Percentiles rank a stretch among this genome's conserved stretches.
phyloP scores from a whole-genome alignment of 2,888 invertebrate genomes.

The Cephus sareptanus region DNA sequence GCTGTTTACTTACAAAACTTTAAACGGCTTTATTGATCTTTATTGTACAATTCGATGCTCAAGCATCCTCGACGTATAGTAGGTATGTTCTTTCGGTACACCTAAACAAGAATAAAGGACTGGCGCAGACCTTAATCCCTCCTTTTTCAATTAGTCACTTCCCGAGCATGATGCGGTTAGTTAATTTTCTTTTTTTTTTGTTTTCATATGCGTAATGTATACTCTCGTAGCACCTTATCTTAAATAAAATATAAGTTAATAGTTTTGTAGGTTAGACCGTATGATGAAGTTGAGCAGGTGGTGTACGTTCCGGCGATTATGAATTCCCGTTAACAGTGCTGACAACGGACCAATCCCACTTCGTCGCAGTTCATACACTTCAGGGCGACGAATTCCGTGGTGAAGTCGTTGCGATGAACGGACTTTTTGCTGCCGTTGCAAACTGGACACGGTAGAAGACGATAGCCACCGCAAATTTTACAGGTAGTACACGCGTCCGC shows the following conservation, averaged over 20 bases:
- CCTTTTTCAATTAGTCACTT: constrained; percentile 17
- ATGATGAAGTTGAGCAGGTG: constrained; percentile 21
- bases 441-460: constrained; percentile 87
- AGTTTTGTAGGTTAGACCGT: constrained; percentile 8
- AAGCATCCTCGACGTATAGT: neutral
- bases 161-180: constrained; percentile 16
- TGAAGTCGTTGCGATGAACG: constrained; percentile 92
- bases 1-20: constrained; percentile 26
- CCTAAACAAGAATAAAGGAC: constrained; percentile 11
- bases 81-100: constrained; percentile 9
- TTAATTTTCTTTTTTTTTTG: constrained; percentile 9
- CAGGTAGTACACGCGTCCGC: constrained; percentile 85
- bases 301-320: constrained; percentile 11
- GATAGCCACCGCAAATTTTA: constrained; percentile 90
- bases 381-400: constrained; percentile 91
- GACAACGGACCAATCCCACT: constrained; percentile 91
- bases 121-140: constrained; percentile 14
- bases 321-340: constrained; percentile 74
- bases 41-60: constrained; percentile 37
- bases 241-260: constrained; percentile 34
- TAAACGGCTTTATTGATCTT: constrained; percentile 39
- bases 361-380: constrained; percentile 97
- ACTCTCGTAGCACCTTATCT: constrained; percentile 47
- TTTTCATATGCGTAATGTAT: constrained; percentile 24
- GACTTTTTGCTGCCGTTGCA: constrained; percentile 98